Conservation (phyloP, 2,113 vertebrate genomes). For the Cyanoliseus patagonus region DNA sequence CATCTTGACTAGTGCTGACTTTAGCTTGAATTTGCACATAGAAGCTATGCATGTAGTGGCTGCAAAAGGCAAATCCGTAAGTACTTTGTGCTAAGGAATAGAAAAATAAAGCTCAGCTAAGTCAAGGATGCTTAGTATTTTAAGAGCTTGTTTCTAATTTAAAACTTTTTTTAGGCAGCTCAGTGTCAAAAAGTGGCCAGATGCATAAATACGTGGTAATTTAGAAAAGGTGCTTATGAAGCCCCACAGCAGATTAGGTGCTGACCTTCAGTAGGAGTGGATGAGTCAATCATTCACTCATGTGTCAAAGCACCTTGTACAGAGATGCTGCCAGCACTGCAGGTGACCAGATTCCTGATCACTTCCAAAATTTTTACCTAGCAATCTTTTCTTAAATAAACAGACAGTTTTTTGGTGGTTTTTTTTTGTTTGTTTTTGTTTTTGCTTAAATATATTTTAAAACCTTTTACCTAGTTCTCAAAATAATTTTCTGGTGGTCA, state of each 20-base stretch:
- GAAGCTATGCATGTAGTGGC: neutral
- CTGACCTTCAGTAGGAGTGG: neutral
- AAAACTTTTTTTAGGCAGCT: neutral
- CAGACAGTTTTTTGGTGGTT: neutral
- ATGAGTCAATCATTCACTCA: neutral
- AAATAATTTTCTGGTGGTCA: neutral
- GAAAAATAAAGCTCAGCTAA: neutral
- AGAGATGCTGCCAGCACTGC: neutral
- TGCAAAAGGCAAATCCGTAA: neutral
- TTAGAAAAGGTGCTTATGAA: neutral
- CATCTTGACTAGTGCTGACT: neutral
- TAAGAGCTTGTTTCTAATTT: neutral
- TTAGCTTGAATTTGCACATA: neutral
- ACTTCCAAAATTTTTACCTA: neutral
- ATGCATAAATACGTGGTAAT: neutral
- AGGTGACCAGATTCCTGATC: neutral
- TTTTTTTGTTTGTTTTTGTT: accelerated
- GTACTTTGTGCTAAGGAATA: neutral
- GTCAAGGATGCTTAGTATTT: neutral
- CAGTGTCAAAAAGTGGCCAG: neutral
- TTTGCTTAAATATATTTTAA: neutral
- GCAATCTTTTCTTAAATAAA: neutral
- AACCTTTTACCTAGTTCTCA: neutral
- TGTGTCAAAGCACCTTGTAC: neutral
- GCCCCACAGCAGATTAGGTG: neutral